A percentile compares a stretch with the other conserved stretches of the same genome.
These are phyloP conservation scores for Quadroppia sp. DNA, from an alignment of 2,888 invertebrate genomes.

Conservation along the genomic window DNA sequence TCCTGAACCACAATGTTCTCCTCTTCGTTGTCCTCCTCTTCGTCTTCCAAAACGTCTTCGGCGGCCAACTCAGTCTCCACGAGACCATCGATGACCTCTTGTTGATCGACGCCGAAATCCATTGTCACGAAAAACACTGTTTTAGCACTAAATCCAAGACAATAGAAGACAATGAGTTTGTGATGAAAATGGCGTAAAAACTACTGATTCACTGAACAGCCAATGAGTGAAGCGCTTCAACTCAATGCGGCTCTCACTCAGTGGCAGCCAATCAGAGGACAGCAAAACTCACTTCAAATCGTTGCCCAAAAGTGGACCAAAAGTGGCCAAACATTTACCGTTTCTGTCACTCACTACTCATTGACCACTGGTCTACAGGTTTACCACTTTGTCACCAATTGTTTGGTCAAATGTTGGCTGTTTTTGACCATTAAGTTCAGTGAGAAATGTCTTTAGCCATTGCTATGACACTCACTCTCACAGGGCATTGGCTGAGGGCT, in stretches of 20 bases:
- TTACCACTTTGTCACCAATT: no score
- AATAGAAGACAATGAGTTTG: background rate
- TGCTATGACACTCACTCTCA: no score
- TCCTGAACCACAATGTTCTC: conserved; percentile 10
- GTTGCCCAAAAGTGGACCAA: no score
- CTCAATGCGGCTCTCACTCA: conserved; percentile 15
- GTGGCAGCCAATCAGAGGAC: conserved; percentile 19
- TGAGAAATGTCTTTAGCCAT: no score
- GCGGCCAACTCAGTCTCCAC: background rate
- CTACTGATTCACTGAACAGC: background rate
- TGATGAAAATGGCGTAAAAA: background rate
- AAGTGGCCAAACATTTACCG: no score
- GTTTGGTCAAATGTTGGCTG: no score
- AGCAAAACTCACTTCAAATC: background rate
- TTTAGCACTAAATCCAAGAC: background rate
- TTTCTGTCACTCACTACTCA: no score
- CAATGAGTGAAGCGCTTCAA: background rate
- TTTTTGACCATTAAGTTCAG: no score
- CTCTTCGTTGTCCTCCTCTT: conserved; percentile 9
- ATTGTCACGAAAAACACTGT: background rate
- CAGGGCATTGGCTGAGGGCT: no score
- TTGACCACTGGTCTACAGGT: no score
- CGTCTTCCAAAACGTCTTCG: conserved; percentile 2
- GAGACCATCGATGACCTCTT: background rate
- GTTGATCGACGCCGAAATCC: background rate